Evolutionary conservation across 2,113 vertebrate genomes (phyloP), one percentile per base, ranked within the genome.

Genomic region (Brachyistius frenatus): DNA sequence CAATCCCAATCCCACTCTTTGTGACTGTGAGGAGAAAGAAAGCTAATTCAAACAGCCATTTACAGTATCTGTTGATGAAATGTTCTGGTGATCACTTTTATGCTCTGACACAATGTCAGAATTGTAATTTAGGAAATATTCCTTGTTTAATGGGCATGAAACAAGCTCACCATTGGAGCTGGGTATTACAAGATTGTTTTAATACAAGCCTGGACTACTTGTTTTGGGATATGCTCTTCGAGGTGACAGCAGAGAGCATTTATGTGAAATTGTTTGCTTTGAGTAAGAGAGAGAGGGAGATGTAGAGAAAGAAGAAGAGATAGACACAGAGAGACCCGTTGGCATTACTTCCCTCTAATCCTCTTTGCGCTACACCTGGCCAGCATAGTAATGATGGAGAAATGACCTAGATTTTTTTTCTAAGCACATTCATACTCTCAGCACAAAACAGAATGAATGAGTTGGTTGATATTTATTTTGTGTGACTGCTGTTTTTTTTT

Each of bases 281-380:
- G 56, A 82, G 65, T 54, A 50, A 66, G 72, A 47, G 44, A 74
- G 44, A 66, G 7, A 54, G 9, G 11, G 5, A 64, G 36, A 65
- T 11, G 36, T 1, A 33, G 50, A 71, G 52, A 73, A n/a, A 56
- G 66, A 44, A 61, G 39, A 41, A 3, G 53, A 55, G 64, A 44
- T 15, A 68, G 58, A 63, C 37, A 54, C 7, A 36, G 56, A 80
- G 68, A 80, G 71, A 50, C 64, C 77, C 64, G 44, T 63, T 84
- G 77, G 84, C 74, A 78, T 76, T 63, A 76, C 73, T 76, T 79
- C 58, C 50, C 73, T 85, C 66, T 91, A 90, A 93, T 93, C 89
- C 79, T 88, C 78, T 91, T 86, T 87, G 80, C n/a, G 15, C 66
- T 78, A 85, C 88, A 93, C 91, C 91, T 93, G 88, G 87, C 76